Conservation (phyloP, 2,113 vertebrate genomes). For the Numida meleagris region DNA sequence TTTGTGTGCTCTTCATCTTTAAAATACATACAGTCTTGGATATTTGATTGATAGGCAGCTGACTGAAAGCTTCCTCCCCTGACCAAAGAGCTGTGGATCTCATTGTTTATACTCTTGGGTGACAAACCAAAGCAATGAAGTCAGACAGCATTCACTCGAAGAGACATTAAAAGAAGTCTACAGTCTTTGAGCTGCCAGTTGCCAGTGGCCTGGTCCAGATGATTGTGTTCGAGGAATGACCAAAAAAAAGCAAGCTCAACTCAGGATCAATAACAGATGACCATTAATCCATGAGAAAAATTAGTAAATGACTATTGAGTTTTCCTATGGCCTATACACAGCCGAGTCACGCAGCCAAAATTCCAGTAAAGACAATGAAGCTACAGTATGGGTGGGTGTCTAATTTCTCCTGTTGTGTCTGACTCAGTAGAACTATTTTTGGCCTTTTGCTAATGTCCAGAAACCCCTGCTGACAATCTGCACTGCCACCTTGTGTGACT, state of each 20-base stretch:
- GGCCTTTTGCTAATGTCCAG: not conserved
- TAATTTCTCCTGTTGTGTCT: not conserved
- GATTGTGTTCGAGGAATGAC: fast-evolving
- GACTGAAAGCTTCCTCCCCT: not conserved
- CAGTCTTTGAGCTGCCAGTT: fast-evolving
- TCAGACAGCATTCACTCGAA: not conserved
- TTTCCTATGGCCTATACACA: fast-evolving
- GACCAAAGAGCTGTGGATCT: not conserved
- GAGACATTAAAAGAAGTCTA: not conserved
- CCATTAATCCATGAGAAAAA: not conserved
- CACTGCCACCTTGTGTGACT: constrained; percentile 68
- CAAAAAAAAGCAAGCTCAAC: not conserved
- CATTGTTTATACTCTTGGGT: not conserved
- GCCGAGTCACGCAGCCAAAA: not conserved
- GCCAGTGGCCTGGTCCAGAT: fast-evolving
- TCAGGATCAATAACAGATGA: fast-evolving
- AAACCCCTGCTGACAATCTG: constrained; percentile 43
- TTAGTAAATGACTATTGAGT: fast-evolving
- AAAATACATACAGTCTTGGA: not conserved
- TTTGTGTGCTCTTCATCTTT: not conserved
- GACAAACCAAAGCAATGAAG: not conserved
- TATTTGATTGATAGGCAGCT: not conserved
- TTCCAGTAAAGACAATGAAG: not conserved
- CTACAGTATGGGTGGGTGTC: fast-evolving
- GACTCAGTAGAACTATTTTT: not conserved